A percentile compares a stretch with the other conserved stretches of the same genome.
phyloP scores from a whole-genome alignment of 1,140 invertebrate species.

The Drosophila novamexicana region DNA sequence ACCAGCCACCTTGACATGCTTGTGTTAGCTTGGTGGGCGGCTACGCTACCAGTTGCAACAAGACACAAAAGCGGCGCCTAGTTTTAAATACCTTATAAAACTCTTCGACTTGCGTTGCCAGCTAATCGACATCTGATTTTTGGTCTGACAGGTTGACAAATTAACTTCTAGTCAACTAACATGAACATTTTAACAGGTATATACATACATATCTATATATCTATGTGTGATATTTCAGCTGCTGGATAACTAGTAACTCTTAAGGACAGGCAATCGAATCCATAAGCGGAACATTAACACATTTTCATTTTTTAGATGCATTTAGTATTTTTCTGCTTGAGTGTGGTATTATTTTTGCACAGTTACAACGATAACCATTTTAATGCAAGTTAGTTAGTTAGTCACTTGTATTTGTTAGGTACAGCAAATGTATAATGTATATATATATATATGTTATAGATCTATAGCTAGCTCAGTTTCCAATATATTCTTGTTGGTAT shows the following conservation, averaged over 20 bases:
- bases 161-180: constrained; percentile 7
- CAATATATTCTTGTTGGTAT: neutral
- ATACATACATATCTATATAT: neutral
- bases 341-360: neutral
- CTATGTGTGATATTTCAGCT: neutral
- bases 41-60: neutral
- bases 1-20: neutral
- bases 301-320: neutral
- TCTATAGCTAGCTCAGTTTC: constrained; percentile 11
- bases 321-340: constrained; percentile 3
- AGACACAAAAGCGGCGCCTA: too few species aligned
- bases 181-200: neutral
- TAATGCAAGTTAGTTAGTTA: neutral
- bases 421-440: constrained; percentile 33
- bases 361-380: neutral
- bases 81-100: too few species aligned
- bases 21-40: neutral
- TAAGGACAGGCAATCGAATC: constrained; percentile 2
- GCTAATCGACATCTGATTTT: too few species aligned
- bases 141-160: neutral
- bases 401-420: constrained; percentile 6
- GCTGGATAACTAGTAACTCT: constrained; percentile 1
- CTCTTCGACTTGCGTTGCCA: too few species aligned
- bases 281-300: constrained; percentile 11
- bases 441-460: constrained; percentile 13